A percentile compares a stretch with the other conserved stretches of the same genome.
phyloP scores from a whole-genome alignment of 2,888 invertebrate species.

The Diarsia mendica region DNA sequence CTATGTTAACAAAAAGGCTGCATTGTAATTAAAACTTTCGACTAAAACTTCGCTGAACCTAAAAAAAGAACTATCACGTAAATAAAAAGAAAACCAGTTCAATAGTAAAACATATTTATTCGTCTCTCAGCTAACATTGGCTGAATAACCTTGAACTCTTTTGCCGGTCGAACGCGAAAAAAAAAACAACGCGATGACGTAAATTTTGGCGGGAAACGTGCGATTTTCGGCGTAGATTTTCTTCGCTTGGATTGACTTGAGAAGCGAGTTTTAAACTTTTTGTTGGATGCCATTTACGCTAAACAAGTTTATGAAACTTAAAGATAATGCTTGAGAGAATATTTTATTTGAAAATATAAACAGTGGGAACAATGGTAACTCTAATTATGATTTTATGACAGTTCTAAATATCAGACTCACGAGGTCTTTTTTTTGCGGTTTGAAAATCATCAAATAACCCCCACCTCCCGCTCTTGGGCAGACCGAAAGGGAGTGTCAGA shows the following conservation, averaged over 20 bases:
- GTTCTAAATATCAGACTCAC: not conserved
- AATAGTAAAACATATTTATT: constrained; percentile 51
- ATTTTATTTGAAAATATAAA: not conserved
- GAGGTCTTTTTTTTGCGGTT: no score
- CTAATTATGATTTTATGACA: not conserved
- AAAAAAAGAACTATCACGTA: constrained; percentile 6
- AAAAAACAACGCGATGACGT: constrained; percentile 72
- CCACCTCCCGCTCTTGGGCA: no score
- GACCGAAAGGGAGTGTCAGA: no score
- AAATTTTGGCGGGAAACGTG: constrained; percentile 69
- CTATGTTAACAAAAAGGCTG: not conserved
- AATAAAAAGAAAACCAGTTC: constrained; percentile 44
- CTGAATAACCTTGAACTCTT: constrained; percentile 77
- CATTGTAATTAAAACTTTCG: not conserved
- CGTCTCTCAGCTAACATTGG: constrained; percentile 57
- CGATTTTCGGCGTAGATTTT: constrained; percentile 39
- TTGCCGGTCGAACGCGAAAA: constrained; percentile 70
- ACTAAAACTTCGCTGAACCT: not conserved
- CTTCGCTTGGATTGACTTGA: constrained; percentile 5
- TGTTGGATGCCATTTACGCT: not conserved
- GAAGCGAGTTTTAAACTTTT: not conserved
- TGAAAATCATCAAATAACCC: no score
- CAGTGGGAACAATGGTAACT: not conserved
- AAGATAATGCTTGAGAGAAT: not conserved
- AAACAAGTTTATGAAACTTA: not conserved